Evolutionary conservation across 2,888 invertebrate genomes (phyloP), one percentile per base, ranked within the genome.

Genomic region (Euproctis similis): DNA sequence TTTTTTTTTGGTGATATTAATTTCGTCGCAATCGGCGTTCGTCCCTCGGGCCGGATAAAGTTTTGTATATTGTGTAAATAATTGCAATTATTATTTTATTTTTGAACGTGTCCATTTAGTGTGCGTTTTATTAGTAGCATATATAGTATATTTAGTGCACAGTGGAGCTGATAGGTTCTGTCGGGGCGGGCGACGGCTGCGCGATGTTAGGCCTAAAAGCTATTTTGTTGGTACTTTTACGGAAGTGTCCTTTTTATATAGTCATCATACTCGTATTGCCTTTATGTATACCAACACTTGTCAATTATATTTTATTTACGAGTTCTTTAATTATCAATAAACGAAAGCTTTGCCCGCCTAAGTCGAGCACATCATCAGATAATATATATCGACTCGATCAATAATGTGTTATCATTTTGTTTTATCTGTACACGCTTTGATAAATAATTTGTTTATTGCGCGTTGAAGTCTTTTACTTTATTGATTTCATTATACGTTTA

Each of bases 401-500:
- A 74, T 75, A 70, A 63, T 58, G 34, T 31, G 53, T 67, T 76
- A 77, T 76, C 72, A 41, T 26, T 31, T 38, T 46, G 47, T 52
- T 62, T n/a, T 64, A 67, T 67, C 66, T 70, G 59, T 65, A 47
- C 60, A 57, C 53, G 46, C 59, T 59, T 59, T 46, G 69, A 71
- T 75, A 71, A 64, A 57, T 52, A 66, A 48, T 65, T 63, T 57
- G 58, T 50, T n/a, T n/a, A 38, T 34, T 40, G 46, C 76, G 73
- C 82, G 82, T 84, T 82, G 76, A 82, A 61, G 64, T 82, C 82
- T 84, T 81, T 82, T 76, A 53, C 60, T 63, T 50, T 37, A n/a
- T n/a, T n/a, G n/a, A n/a, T n/a, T n/a, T n/a, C n/a, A n/a, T n/a
- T n/a, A n/a, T n/a, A n/a, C n/a, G n/a, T n/a, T n/a, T n/a, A n/a